Base-by-base conservation (phyloP, 2,888 invertebrate genomes). In the Xanthia icteritia region DNA sequence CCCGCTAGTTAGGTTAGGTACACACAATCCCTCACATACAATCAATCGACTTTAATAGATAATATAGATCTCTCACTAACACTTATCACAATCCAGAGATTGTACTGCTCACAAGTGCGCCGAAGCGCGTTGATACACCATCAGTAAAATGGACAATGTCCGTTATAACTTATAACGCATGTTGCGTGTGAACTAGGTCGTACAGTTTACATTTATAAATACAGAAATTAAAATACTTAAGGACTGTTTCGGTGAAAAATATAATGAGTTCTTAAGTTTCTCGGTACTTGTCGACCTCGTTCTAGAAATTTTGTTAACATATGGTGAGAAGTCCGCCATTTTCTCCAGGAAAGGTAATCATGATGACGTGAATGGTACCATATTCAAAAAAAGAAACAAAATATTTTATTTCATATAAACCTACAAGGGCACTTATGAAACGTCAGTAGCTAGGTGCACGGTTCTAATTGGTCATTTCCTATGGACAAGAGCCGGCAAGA, bases 241-340 rank as follows among this genome's bases (percentile, higher is more conserved):
- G 27, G n/a, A 54, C 61, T n/a, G 17, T 23, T 36, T 45, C 45
- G 45, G 65, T 65, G 39, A 65, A 39, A 27, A 65, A 51, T n/a
- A 20, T 42, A 72, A 58, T 64, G 36, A 72, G 27, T 31, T 56
- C 27, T 20, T 27, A 31, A 54, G 81, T 36, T 42, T 42, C 64
- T 27, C 6, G 15, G 4, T 20, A 11, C 56, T 58, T 36, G 58
- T 65, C 64, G 31, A 27, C 78, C 65, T 82, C 65, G 58, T 51
- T 65, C 76, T 54, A 75, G 36, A 75, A 76, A 63, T 6, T 2
- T 20, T 36, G 31, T 58, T n/a, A 23, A 42, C 54, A 78, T 63
- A 64, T 72, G 81, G 73, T 23, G 51, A n/a, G 4, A 58, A 1
- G 4, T 36, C 1, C 6, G 36, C 9, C 11, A 9, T 45, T 42